phyloP scores from a whole-genome alignment of 2,888 invertebrate species.

The Mesoligia furuncula region DNA sequence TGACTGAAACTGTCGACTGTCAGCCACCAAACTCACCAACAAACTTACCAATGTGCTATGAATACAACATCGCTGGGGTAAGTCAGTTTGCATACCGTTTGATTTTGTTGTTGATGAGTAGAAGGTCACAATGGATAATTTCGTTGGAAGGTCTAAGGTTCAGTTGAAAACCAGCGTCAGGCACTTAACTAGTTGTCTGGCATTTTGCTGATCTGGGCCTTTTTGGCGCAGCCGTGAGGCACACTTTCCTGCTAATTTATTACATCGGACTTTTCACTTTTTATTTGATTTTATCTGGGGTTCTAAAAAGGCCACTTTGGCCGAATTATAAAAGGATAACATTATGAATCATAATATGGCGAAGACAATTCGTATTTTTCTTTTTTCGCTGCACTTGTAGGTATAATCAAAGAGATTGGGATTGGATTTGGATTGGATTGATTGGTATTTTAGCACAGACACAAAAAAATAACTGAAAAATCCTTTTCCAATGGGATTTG shows the following conservation, averaged over 20 bases:
- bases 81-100: slow-evolving; percentile 55
- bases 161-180: neutral
- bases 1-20: slow-evolving; percentile 82
- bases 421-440: too few species aligned
- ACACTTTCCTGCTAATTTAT: neutral
- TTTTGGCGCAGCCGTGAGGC: neutral
- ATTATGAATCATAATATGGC: too few species aligned
- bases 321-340: too few species aligned
- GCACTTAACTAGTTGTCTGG: too few species aligned
- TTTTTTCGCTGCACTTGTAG: too few species aligned
- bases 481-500: too few species aligned
- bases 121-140: neutral
- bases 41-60: slow-evolving; percentile 79
- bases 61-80: slow-evolving; percentile 85
- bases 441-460: too few species aligned
- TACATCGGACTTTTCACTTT: neutral
- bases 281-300: neutral
- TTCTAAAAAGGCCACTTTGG: too few species aligned
- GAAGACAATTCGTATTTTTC: too few species aligned
- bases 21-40: slow-evolving; percentile 54
- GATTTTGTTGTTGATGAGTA: neutral
- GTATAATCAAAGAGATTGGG: too few species aligned
- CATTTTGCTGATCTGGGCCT: neutral
- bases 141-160: neutral
- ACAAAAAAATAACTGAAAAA: too few species aligned